phyloP scores from a whole-genome alignment of 1,140 invertebrate species.

The Caenorhabditis tropicalis region DNA sequence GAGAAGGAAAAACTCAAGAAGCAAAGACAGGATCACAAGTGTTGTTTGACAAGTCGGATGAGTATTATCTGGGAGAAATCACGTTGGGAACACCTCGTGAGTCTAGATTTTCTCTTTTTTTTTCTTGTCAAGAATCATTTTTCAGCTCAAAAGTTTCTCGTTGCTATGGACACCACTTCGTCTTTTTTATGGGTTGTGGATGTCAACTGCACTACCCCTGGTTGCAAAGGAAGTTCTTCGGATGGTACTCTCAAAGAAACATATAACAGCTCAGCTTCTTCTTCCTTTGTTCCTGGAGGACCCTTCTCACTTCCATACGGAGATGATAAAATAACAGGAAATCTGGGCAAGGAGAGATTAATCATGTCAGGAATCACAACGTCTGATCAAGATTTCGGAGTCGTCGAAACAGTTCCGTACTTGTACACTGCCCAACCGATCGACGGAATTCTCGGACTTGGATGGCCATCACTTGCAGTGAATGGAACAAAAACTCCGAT shows the following conservation, averaged over 20 bases:
- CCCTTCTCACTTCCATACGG: not conserved
- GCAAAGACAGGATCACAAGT: not conserved
- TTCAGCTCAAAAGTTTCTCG: not conserved
- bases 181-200: not conserved
- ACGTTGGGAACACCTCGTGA: not conserved
- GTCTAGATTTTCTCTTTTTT: not conserved
- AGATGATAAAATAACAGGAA: not conserved
- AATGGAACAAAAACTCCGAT: not conserved
- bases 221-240: not conserved
- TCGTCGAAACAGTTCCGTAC: constrained; percentile 42
- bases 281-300: not conserved
- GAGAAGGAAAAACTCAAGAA: not conserved
- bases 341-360: not conserved
- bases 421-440: constrained; percentile 44
- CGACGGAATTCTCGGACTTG: constrained; percentile 59
- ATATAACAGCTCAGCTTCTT: not conserved
- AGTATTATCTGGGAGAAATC: not conserved
- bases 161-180: not conserved
- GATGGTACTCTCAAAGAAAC: not conserved
- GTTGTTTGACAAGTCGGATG: not conserved
- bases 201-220: not conserved
- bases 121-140: not conserved
- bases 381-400: constrained; percentile 31
- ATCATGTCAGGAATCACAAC: not conserved
- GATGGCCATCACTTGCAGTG: constrained; percentile 51